phyloP scores from a whole-genome alignment of 2,888 invertebrate species.

The Aspidapion aeneum region DNA sequence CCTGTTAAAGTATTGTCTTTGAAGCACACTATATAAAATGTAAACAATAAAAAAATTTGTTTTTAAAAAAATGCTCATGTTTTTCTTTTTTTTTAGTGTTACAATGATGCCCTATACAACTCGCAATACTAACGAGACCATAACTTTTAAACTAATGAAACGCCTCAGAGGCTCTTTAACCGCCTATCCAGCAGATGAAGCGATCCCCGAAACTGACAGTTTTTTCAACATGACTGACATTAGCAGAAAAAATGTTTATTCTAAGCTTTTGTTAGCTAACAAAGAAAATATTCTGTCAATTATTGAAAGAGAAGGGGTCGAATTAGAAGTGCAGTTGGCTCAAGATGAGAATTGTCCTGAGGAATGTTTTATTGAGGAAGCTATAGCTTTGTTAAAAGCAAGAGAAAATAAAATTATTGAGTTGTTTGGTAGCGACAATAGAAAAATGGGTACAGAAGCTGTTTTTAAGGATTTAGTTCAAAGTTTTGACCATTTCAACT shows the following conservation, averaged over 20 bases:
- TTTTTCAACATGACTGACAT: slow-evolving; percentile 50
- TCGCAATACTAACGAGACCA: slow-evolving; percentile 60
- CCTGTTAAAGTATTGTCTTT: no score
- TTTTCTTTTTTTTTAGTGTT: slow-evolving; percentile 61
- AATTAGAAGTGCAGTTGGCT: slow-evolving; percentile 59
- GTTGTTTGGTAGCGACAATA: not conserved
- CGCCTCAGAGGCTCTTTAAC: slow-evolving; percentile 55
- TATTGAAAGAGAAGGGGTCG: slow-evolving; percentile 67
- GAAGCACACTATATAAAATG: no score
- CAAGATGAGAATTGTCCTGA: slow-evolving; percentile 77
- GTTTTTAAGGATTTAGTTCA: not conserved
- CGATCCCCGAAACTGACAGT: slow-evolving; percentile 38
- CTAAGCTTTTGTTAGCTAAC: slow-evolving; percentile 75
- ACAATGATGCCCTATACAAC: slow-evolving; percentile 53
- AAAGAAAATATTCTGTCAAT: slow-evolving; percentile 66
- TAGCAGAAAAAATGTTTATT: slow-evolving; percentile 57
- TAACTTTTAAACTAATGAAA: slow-evolving; percentile 79
- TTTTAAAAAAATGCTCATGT: no score
- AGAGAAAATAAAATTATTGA: slow-evolving; percentile 48
- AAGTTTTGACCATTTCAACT: not conserved
- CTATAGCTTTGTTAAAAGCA: slow-evolving; percentile 62
- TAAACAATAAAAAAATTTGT: no score
- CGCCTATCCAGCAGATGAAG: slow-evolving; percentile 52
- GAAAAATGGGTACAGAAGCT: not conserved
- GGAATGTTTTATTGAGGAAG: slow-evolving; percentile 81